Base-by-base conservation (phyloP, 2,888 invertebrate species). In the Stramonita haemastoma region DNA sequence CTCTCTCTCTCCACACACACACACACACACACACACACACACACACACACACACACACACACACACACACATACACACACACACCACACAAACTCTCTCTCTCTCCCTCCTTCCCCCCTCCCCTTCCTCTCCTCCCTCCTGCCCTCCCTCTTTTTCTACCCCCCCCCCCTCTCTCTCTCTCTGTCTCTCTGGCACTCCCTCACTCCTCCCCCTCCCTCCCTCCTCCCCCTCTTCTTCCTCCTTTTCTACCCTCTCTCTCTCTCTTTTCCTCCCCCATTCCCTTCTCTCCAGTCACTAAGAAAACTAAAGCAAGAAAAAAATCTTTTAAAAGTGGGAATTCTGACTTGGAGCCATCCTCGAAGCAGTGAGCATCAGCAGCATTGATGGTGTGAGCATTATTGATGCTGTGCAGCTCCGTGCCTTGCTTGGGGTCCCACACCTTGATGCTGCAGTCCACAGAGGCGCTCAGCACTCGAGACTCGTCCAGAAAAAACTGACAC, bases 371-470 rank as follows among this genome's bases (percentile, higher is more conserved):
- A 70, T 90, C 87, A 22, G 90, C 77, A 36, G 90, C 88, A 66
- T 87, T 90, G 29, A 91, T 91, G 32, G 90, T 90, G 90, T 95
- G 95, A 11, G 92, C 91, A 36, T 93, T 91, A n/a, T 92, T 91
- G 89, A 93, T 95, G 34, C 91, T 92, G n/a, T 92, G 91, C 17
- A 94, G 32, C 79, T 93, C 92, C 46, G 91, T 90, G 6, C 95
- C 95, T 56, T 93, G 92, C 11, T 93, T 92, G 66, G 93, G 92
- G 90, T 94, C 93, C 94, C 95, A 95, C 11, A 95, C 88, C 87
- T 94, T 93, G 36, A 95, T 92, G 15, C 94, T 95, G 86, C 93
- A 93, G 90, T 96, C 96, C 88, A 92, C 91, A 11, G 95, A 95
- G 13, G 94, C 93, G 56, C 95, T 94, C 22, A 95, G 88, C n/a